Evolutionary conservation across 2,113 vertebrate species (phyloP), one percentile per base, ranked within the genome.

Genomic region (Bubo bubo): DNA sequence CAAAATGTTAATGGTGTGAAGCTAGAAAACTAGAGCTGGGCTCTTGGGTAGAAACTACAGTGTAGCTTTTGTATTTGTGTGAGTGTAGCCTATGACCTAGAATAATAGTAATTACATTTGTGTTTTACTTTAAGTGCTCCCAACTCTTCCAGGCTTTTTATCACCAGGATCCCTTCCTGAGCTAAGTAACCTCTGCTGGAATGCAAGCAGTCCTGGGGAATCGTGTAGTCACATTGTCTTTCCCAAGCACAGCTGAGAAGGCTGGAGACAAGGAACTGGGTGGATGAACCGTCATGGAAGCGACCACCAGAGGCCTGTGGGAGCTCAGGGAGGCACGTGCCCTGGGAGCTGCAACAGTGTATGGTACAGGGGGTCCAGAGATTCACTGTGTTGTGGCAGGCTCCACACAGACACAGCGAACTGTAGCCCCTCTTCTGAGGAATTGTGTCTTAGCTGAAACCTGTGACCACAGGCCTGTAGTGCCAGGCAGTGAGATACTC

Each of bases 221-320:
- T 60, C 21, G 19, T 43, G 39, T 15, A 28, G 34, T 19, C 6
- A 2, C 0, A 1, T 24, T 47, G 6, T 9, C 18, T 47, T 81
- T 71, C 32, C 58, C 52, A 34, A 37, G 35, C 32, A 26, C 9
- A n/a, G 12, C 39, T 49, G 64, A 12, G 53, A 56, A 32, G 5
- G 67, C 56, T 45, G 32, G 55, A 59, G 49, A 21, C 15, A 8
- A 74, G 66, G 35, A 52, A 14, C 14, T 5, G 26, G 14, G n/a
- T 24, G 28, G 39, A 24, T 16, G 24, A 26, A 34, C 16, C 18
- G 37, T 43, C 14, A 17, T 0, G 6, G 41, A 20, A 81, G 58
- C 34, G 45, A 62, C 20, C 6, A 39, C 23, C 15, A 53, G 63
- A 9, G 0, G 1, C 10, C 14, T 7, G 9, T 12, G 24, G 35